Percentiles rank a stretch among this genome's conserved stretches.
Conservation (phyloP, 1,140 invertebrate species). For the Tribolium madens region DNA sequence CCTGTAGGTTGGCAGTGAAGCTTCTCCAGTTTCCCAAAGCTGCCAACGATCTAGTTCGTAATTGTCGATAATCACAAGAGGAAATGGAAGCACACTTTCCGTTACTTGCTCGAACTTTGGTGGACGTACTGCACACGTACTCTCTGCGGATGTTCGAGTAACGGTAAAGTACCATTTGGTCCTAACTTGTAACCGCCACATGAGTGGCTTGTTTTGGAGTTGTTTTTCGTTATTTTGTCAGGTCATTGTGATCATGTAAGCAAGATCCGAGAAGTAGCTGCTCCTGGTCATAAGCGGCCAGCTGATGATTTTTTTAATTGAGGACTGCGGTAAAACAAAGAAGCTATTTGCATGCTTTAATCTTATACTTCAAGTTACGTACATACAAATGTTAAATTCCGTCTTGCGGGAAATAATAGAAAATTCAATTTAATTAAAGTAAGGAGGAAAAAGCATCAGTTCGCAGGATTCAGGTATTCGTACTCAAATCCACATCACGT, state of each 20-base stretch:
- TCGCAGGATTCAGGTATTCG: conserved; percentile 11
- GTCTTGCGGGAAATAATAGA: background rate
- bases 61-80: conserved; percentile 13
- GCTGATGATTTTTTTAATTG: background rate
- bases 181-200: conserved; percentile 7
- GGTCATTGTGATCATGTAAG: background rate
- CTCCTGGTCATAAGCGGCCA: conserved; percentile 38
- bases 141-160: conserved; percentile 31
- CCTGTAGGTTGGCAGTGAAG: conserved; percentile 49
- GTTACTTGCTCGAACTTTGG: conserved; percentile 19
- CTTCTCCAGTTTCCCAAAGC: conserved; percentile 36
- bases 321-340: conserved; percentile 18
- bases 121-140: conserved; percentile 2
- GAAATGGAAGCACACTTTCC: conserved; percentile 23
- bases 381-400: background rate
- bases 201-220: conserved; percentile 20
- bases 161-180: conserved; percentile 23
- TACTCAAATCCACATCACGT: background rate
- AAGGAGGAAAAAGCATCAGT: background rate
- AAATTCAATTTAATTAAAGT: background rate
- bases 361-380: background rate
- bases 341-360: background rate
- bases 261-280: background rate
- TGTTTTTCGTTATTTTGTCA: conserved; percentile 33
- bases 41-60: conserved; percentile 38